A percentile compares a stretch with the other conserved stretches of the same genome.
Evolutionary conservation across 2,888 invertebrate species (phyloP).

Genomic region (Conops quadrifasciatus): DNA sequence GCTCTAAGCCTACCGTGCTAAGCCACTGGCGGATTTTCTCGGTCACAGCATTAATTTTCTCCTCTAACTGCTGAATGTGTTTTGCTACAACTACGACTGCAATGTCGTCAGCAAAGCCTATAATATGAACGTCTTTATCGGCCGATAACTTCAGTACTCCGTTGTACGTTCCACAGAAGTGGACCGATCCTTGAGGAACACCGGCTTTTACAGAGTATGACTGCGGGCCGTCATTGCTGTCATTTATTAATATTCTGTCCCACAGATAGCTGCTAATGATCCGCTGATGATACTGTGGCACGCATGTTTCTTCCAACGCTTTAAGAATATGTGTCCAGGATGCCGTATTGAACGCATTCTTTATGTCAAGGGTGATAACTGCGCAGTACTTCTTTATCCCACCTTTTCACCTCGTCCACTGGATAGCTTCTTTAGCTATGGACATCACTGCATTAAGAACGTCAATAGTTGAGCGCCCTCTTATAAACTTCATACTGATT

Average conservation of each 20-base stretch:
- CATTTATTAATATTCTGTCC: neutral
- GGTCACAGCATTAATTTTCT: too few species aligned
- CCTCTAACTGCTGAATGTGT: too few species aligned
- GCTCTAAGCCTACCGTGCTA: neutral
- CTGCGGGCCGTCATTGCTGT: neutral
- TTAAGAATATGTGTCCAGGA: neutral
- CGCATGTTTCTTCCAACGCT: neutral
- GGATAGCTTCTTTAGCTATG: neutral
- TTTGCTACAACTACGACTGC: neutral
- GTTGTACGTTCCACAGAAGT: neutral
- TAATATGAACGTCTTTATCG: neutral
- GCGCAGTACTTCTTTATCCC: neutral
- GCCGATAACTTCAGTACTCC: neutral
- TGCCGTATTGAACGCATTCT: conserved; percentile 2
- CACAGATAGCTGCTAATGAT: neutral
- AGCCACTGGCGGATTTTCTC: too few species aligned
- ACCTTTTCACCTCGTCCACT: neutral
- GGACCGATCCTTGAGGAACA: conserved; percentile 17
- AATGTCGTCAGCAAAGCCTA: conserved; percentile 2
- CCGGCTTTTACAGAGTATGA: neutral
- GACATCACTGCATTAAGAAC: neutral
- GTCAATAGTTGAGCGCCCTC: neutral
- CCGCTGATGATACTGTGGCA: neutral
- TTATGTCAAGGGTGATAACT: neutral
- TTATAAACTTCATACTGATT: neutral